Base-by-base conservation (phyloP, 2,113 vertebrate genomes). In the Protobothrops mucrosquamatus region DNA sequence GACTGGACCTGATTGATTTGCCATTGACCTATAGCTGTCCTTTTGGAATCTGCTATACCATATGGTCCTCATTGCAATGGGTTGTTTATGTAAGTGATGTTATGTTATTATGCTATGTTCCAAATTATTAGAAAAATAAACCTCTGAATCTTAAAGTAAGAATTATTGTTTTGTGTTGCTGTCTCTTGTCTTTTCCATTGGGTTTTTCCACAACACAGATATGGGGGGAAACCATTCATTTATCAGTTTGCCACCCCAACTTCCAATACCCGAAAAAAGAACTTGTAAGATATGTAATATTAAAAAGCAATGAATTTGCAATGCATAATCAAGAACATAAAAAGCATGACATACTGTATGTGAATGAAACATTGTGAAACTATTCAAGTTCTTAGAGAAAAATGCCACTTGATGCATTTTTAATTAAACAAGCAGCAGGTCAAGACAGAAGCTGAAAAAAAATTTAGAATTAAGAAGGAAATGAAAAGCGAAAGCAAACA, bases 291-390 rank as follows among this genome's bases (percentile, higher is more conserved):
- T 54, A n/a, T 15, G 23, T 29, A 89, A 94, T 92, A 39, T 18
- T 91, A 57, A 91, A 87, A 48, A 91, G 56, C 89, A 90, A 91
- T 34, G 54, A 86, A n/a, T 64, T 48, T 23, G 91, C 55, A 93
- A 90, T 26, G 92, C 39, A 74, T 39, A 51, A 91, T 51, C 26
- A 48, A 20, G 0, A 1, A 88, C 43, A 46, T 91, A 54, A 89
- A 81, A 94, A 91, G 22, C 0, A 86, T 89, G 85, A 93, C 56
- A 54, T 15, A 51, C 48, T 51, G 48, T 51, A 69, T 15, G n/a
- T 69, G 64, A 74, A 39, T 20, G 15, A 74, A 39, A 34, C n/a
- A 15, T 39, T 20, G 2, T 39, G n/a, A 15, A 74, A 74, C 69
- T 74, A 7, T 74, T 34, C 69, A 34, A 18, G 64, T 74, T 74